A percentile compares a stretch with the other conserved stretches of the same genome.
Evolutionary conservation across 2,113 vertebrate genomes (phyloP).

Genomic region (Gracilinanus agilis): DNA sequence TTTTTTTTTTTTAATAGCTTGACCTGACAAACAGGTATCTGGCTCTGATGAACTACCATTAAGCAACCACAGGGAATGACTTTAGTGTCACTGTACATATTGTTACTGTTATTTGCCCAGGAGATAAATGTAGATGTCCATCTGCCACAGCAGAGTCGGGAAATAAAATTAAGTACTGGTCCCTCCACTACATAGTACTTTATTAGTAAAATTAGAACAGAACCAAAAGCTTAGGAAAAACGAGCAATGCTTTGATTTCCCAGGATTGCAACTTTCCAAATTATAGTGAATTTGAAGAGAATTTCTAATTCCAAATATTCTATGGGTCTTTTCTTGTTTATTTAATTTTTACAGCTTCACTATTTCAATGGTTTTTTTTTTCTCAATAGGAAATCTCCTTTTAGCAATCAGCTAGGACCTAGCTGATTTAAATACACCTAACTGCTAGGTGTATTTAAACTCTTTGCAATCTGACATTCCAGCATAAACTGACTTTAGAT

Average conservation of each 20-base stretch:
- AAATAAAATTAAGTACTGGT: not conserved
- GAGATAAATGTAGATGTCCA: not conserved
- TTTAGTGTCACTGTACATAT: too few relatives aligned
- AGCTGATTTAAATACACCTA: too few relatives aligned
- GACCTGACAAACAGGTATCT: not conserved
- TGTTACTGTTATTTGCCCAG: slow-evolving; percentile 6
- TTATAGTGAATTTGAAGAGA: not conserved
- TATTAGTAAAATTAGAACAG: slow-evolving; percentile 1
- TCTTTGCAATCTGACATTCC: not conserved
- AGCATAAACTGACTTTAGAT: slow-evolving; percentile 19
- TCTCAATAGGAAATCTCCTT: not conserved
- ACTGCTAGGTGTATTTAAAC: not conserved
- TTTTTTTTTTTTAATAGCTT: not conserved
- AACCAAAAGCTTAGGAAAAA: slow-evolving; percentile 18
- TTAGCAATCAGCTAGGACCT: not conserved
- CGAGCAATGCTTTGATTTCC: not conserved
- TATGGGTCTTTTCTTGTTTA: slow-evolving; percentile 4
- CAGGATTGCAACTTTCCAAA: slow-evolving; percentile 25
- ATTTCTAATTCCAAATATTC: not conserved
- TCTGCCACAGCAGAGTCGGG: not conserved
- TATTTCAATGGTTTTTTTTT: not conserved
- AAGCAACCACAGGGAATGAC: not conserved
- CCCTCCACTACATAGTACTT: not conserved
- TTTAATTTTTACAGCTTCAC: slow-evolving; percentile 27
- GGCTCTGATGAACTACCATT: not conserved